Conservation (phyloP, 2,113 vertebrate species). For the Crypturellus undulatus region DNA sequence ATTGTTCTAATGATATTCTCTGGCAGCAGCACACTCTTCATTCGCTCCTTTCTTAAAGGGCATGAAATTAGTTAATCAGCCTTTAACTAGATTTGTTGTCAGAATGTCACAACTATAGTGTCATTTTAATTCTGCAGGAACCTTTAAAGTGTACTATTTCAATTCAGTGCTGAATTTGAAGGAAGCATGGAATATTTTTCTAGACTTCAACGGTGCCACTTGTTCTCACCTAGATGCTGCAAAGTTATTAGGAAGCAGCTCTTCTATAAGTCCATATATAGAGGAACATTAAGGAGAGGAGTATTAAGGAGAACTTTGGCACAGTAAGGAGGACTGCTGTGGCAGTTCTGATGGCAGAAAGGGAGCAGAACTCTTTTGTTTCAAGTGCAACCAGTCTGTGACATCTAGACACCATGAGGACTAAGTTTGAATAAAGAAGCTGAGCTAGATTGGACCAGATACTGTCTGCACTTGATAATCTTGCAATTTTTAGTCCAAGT, state of each 20-base stretch:
- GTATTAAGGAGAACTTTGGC: neutral
- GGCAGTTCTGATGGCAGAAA: neutral
- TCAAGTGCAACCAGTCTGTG: neutral
- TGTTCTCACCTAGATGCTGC: neutral
- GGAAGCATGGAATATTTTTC: neutral
- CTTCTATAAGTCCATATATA: neutral
- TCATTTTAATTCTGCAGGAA: neutral
- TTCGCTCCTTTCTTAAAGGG: conserved; percentile 10
- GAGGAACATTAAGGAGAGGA: neutral
- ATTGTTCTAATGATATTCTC: neutral
- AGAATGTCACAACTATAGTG: neutral
- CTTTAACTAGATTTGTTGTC: conserved; percentile 6
- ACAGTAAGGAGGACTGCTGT: neutral
- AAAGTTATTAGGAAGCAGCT: neutral
- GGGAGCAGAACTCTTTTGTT: neutral
- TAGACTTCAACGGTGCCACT: neutral
- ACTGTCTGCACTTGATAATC: neutral
- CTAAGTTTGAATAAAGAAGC: neutral
- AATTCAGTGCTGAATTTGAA: neutral
- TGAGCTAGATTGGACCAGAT: neutral
- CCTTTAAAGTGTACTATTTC: neutral
- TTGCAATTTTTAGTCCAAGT: neutral
- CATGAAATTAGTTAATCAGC: neutral
- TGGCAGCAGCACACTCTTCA: neutral
- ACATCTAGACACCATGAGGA: neutral